Base-by-base conservation (phyloP, 92 coral and sea anemone genomes). In the Parazoanthus swiftii region DNA sequence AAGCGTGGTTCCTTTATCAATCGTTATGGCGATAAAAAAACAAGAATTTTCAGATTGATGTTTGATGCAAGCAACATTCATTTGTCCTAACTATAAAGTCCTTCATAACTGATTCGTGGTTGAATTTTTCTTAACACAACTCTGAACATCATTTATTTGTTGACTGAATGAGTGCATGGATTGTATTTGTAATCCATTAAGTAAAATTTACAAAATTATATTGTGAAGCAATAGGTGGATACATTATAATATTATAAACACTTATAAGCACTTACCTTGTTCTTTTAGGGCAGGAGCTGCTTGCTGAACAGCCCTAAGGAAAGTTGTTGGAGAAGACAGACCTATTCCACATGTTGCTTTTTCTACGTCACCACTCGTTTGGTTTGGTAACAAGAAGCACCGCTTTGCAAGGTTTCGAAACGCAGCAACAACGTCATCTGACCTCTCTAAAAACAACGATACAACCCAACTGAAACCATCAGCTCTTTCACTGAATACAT, bases 261-360 rank as follows among this genome's bases (percentile, higher is more conserved):
- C 4, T 46, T 21, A 54, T 8, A 16, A 36, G 20, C 7, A 88
- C 90, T 88, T 21, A 93, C 93, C 95, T 86, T 88, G 91, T 80
- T 92, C 95, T 63, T 74, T 42, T 20, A 93, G 20, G 20, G 89
- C 79, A 35, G 93, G 93, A n/a, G 78, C 72, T 72, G 91, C 88
- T 81, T 90, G 93, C 9, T 93, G 93, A 72, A 93, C 75, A 63
- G 88, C 90, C 63, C 90, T 89, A 42, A 93, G 90, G 79, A 93
- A 82, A 18, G 95, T 93, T 38, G 88, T 89, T 8, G 95, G 95
- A 5, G 95, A 93, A 35, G 89, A 88, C 26, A 93, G 75, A n/a
- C 83, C 73, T 25, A 82, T 80, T 36, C 95, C 95, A 43, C 85
- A 59, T 1, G 14, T 35, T 81, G 67, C 25, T n/a, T 36, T 56